Percentiles rank a stretch among this genome's conserved stretches.
Conservation (phyloP, 1,140 invertebrate species). For the Zaprionus inermis region DNA sequence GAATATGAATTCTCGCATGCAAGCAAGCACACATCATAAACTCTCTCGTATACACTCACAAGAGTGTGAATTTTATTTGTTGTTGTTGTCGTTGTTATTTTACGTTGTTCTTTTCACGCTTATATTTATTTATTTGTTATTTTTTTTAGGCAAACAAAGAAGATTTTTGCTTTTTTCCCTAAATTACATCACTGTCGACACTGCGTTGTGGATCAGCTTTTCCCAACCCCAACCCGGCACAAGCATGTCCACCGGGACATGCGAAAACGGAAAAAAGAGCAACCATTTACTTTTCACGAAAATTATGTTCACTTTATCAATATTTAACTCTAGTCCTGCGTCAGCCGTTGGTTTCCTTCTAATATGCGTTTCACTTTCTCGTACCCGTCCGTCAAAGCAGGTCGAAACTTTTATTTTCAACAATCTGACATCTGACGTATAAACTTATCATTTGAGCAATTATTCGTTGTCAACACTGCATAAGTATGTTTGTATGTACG, state of each 20-base stretch:
- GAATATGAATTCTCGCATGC: conserved; percentile 26
- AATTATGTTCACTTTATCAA: conserved; percentile 11
- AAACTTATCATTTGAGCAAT: conserved; percentile 42
- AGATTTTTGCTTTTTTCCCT: conserved; percentile 55
- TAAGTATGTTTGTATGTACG: conserved; percentile 4
- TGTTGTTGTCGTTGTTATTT: conserved; percentile 71
- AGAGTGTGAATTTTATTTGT: conserved; percentile 67
- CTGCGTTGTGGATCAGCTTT: conserved; percentile 15
- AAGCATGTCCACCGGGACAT: conserved; percentile 15
- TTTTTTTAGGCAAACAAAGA: conserved; percentile 63
- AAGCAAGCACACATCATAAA: conserved; percentile 13
- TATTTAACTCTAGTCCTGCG: not conserved
- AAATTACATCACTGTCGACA: conserved; percentile 68
- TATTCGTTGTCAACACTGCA: conserved; percentile 48
- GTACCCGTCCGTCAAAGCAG: conserved; percentile 4
- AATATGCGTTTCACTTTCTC: conserved; percentile 3
- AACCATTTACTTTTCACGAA: conserved; percentile 35
- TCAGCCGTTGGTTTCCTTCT: conserved; percentile 16
- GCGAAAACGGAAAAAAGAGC: conserved; percentile 21
- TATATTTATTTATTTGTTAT: conserved; percentile 70
- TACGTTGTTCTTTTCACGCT: conserved; percentile 56
- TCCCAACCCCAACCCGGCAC: conserved; percentile 21
- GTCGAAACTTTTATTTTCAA: conserved; percentile 33
- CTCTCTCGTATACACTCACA: conserved; percentile 38
- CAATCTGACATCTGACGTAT: conserved; percentile 38